Percentiles rank a stretch among this genome's conserved stretches.
Evolutionary conservation across 1,140 invertebrate species (phyloP).

Genomic region (Nephila pilipes): DNA sequence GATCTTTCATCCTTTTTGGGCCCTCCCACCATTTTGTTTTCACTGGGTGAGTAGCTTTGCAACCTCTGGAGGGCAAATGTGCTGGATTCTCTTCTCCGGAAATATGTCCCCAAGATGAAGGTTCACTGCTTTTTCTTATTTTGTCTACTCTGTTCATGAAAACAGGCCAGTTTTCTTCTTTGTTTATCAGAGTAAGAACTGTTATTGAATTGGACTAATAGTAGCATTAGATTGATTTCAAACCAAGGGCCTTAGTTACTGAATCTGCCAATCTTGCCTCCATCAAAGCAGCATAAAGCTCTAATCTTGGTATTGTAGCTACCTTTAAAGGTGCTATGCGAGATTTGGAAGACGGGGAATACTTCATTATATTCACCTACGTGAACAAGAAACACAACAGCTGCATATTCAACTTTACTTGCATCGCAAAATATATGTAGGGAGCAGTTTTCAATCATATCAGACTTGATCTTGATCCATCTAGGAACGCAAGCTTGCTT

Average conservation of each 20-base stretch:
- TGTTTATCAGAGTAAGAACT: not conserved
- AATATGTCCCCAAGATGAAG: not conserved
- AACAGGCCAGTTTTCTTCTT: conserved; percentile 3
- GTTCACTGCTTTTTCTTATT: not conserved
- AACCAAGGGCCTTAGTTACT: no score
- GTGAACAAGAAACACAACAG: no score
- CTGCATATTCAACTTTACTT: no score
- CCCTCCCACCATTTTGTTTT: not conserved
- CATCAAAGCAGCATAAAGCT: no score
- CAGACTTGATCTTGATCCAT: no score
- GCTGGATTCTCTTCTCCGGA: not conserved
- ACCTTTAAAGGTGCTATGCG: not conserved
- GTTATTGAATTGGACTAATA: not conserved
- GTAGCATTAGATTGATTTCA: not conserved
- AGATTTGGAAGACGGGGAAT: not conserved
- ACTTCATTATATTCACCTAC: no score
- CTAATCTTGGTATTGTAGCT: no score
- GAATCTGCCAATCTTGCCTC: no score
- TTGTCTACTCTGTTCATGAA: not conserved
- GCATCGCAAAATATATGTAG: not conserved
- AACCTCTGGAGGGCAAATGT: not conserved
- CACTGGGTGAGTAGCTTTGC: not conserved
- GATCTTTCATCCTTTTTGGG: not conserved
- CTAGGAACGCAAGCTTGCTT: no score
- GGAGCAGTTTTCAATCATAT: not conserved